Conservation (phyloP, 2,797 vertebrate genomes). For the Crocodylus rhombifer region DNA sequence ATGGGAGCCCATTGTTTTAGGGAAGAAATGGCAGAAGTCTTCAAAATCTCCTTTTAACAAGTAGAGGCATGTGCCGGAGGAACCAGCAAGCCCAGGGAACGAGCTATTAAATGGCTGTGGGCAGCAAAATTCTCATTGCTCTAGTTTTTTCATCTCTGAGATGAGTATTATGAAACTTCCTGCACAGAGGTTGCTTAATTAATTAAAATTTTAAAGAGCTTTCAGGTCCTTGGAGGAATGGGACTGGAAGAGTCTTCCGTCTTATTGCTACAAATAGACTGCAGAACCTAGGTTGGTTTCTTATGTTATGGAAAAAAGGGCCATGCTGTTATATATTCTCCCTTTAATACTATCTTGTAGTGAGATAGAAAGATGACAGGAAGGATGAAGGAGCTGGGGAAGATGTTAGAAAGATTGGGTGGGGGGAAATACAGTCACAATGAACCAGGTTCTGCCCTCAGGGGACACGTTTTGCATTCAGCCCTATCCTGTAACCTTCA, state of each 20-base stretch:
- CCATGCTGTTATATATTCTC: background rate
- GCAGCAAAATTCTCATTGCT: background rate
- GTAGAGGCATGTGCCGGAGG: background rate
- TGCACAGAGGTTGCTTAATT: slow-evolving; percentile 41
- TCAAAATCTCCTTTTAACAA: background rate
- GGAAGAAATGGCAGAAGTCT: background rate
- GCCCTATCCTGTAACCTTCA: background rate
- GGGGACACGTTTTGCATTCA: too few relatives aligned
- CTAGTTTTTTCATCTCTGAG: slow-evolving; percentile 30
- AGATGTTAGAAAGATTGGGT: background rate
- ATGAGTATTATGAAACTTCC: slow-evolving; percentile 44
- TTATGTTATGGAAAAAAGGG: fast-evolving
- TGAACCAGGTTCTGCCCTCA: background rate
- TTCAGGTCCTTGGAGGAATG: slow-evolving; percentile 38
- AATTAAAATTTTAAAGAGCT: slow-evolving; percentile 51
- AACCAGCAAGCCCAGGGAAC: background rate
- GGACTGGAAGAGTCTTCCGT: background rate
- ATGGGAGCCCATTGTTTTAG: background rate
- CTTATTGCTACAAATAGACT: slow-evolving; percentile 1
- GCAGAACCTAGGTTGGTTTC: background rate
- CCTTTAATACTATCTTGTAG: background rate
- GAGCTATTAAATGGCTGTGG: background rate
- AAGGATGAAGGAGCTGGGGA: background rate
- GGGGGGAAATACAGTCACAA: background rate
- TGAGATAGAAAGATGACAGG: background rate